A percentile compares a stretch with the other conserved stretches of the same genome.
Conservation (phyloP, 2,888 invertebrate genomes). For the Trissonchulus sp. region DNA sequence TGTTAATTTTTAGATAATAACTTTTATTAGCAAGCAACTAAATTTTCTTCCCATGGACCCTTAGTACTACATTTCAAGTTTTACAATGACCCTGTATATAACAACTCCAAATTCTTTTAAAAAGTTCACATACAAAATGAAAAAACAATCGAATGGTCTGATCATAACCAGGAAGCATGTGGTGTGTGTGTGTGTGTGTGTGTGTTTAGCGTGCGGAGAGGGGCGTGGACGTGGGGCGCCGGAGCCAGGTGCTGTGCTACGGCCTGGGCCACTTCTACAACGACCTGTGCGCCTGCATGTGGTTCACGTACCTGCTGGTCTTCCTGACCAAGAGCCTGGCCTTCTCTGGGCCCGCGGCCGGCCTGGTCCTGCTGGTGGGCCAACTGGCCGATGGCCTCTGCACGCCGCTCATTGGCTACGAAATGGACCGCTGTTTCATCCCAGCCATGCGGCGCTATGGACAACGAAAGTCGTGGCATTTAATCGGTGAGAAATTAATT, state of each 20-base stretch:
- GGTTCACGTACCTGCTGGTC: constrained; percentile 84
- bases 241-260: constrained; percentile 46
- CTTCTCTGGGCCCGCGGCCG: constrained; percentile 46
- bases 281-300: constrained; percentile 84
- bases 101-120: too few species aligned
- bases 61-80: too few species aligned
- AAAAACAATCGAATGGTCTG: not conserved
- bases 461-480: constrained; percentile 78
- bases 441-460: constrained; percentile 66
- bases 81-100: too few species aligned
- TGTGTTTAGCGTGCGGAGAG: too few species aligned
- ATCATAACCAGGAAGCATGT: not conserved
- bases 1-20: too few species aligned
- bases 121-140: too few species aligned
- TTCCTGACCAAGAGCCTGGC: constrained; percentile 64
- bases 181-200: too few species aligned
- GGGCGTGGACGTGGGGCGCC: too few species aligned
- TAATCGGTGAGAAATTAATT: constrained; percentile 73
- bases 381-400: constrained; percentile 73
- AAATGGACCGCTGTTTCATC: constrained; percentile 65
- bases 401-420: constrained; percentile 77
- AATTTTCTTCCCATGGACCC: too few species aligned
- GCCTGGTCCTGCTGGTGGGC: constrained; percentile 68
- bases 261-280: constrained; percentile 80
- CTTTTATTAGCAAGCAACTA: too few species aligned